Conservation (phyloP, 1,140 invertebrate genomes). For the Cotesia glomerata region DNA sequence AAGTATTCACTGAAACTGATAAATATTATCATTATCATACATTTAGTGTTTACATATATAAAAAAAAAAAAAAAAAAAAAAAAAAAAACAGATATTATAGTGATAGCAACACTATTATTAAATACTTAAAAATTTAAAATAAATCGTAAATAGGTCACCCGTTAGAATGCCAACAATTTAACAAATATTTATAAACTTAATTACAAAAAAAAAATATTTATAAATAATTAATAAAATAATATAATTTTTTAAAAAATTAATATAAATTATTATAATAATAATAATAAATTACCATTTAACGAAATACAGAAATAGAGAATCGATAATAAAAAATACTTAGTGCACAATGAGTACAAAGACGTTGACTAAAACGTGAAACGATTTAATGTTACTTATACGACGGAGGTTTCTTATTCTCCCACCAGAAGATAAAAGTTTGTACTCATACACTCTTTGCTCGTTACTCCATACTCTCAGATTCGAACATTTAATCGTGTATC, state of each 20-base stretch:
- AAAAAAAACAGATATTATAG: background rate
- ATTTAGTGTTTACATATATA: too few relatives aligned
- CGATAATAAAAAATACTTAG: background rate
- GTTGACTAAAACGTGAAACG: slow-evolving; percentile 16
- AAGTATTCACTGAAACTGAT: too few relatives aligned
- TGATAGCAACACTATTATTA: background rate
- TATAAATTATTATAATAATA: background rate
- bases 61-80: background rate
- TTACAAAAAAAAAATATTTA: background rate
- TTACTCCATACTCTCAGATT: background rate
- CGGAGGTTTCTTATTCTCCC: too few relatives aligned
- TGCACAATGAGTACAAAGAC: background rate
- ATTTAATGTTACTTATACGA: background rate
- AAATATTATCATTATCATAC: too few relatives aligned
- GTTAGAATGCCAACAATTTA: slow-evolving; percentile 22
- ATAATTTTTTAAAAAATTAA: background rate
- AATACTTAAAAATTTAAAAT: background rate
- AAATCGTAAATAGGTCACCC: slow-evolving; percentile 28
- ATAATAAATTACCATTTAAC: background rate
- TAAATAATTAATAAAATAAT: background rate
- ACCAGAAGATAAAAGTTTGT: background rate
- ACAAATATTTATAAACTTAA: background rate
- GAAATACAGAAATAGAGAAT: background rate
- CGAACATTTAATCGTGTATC: too few relatives aligned
- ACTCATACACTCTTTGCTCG: background rate